A percentile compares a stretch with the other conserved stretches of the same genome.
Evolutionary conservation across 2,113 vertebrate genomes (phyloP).

Genomic region (Sphyrna mokarran): DNA sequence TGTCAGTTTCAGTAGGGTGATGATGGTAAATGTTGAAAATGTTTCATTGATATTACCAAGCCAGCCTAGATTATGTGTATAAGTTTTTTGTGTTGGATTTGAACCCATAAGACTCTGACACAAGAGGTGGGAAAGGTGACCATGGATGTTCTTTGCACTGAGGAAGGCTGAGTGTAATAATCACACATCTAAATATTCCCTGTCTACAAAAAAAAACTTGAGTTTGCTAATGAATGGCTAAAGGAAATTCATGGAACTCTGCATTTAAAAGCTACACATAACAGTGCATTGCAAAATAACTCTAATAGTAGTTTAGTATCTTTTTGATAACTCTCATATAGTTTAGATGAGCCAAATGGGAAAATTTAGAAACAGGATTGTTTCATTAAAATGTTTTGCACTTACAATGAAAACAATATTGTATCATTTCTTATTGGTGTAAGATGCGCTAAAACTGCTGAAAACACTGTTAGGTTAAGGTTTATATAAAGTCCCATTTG

Average conservation of each 20-base stretch:
- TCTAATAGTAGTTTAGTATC: not conserved
- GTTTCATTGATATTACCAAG: no score
- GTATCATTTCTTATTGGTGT: not conserved
- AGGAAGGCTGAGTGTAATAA: not conserved
- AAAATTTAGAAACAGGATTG: not conserved
- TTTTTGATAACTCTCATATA: not conserved
- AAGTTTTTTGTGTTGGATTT: not conserved
- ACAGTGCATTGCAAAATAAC: not conserved
- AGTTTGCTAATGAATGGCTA: not conserved
- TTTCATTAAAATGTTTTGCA: constrained; percentile 6
- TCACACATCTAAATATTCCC: not conserved
- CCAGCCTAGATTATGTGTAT: not conserved
- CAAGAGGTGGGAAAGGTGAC: not conserved
- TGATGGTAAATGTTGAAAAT: no score
- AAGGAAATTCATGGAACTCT: not conserved
- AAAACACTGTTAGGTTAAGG: not conserved
- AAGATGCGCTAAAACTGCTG: not conserved
- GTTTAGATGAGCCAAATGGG: not conserved
- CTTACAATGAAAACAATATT: not conserved
- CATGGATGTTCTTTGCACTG: not conserved
- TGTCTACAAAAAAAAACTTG: not conserved
- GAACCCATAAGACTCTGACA: not conserved
- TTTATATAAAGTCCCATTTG: not conserved
- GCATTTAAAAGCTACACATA: not conserved
- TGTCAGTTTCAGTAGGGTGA: no score